Base-by-base conservation (phyloP, 2,888 invertebrate species). In the Platycheirus albimanus region DNA sequence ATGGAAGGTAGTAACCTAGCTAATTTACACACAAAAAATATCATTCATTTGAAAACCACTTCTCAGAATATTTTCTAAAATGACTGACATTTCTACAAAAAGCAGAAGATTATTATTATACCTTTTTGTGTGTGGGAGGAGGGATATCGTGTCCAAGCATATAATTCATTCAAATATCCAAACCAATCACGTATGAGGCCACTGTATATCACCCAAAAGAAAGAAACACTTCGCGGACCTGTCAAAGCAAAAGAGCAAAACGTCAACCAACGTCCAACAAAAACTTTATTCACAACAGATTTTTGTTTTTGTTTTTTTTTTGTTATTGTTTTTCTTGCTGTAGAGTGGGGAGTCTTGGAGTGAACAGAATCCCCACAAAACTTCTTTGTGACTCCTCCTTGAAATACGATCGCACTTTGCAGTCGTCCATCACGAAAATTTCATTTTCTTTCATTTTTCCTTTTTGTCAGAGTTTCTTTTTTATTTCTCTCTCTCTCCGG, bases 351-450 rank as follows among this genome's bases (percentile, higher is more conserved):
- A 63, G 36, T 10, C 15, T n/a, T 41, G 36, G 17, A 41, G 58
- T 13, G 17, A 64, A 43, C 7, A 74, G 49, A 36, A 61, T 54
- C 72, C 66, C 67, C 81, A 72, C 71, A 67, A 58, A 61, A 49
- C 33, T n/a, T 8, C 30, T 61, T 28, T 13, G 43, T 76, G 83
- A 52, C 83, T 83, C 83, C 83, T 78, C 83, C 83, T 78, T 78
- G 83, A 78, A 83, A 83, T 83, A 78, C 78, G 83, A 83, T 83
- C 83, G 66, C 58, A 78, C 72, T 69, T 74, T 69, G 83, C 83
- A 72, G 72, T 83, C 83, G 83, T 78, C 83, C 83, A 83, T 83
- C 83, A 83, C 83, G 72, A 83, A 83, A 81, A 69, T 75, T 78
- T 83, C 83, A 83, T 83, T 83, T 78, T 83, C 78, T 83, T 80